Base-by-base conservation (phyloP, 2,888 invertebrate genomes). In the Unio delphinus region DNA sequence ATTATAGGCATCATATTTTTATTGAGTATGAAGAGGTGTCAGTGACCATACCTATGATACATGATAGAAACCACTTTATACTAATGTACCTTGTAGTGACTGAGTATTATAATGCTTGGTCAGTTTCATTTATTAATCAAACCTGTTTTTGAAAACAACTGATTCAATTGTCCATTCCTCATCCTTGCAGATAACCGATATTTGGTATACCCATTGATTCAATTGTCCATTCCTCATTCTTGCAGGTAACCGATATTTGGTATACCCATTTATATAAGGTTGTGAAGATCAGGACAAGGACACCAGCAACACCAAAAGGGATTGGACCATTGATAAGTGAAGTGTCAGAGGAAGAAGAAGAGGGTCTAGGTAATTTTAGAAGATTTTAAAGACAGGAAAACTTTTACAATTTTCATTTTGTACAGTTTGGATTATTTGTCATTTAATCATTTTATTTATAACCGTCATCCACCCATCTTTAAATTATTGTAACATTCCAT, bases 131-230 rank as follows among this genome's bases (percentile, higher is more conserved):
- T 18, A 60, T 59, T 20, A n/a, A 26, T n/a, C 28, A 59, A 20
- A n/a, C 45, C 3, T 65, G 3, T 6, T 30, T 63, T 56, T 57
- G 23, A 17, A 57, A 63, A 56, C 11, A 45, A 3, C 11, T 45
- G 45, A 15, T 11, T 23, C 30, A 45, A 45, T 45, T 45, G 45
- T 45, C 45, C 45, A 45, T 15, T 11, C 45, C 11, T 45, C 15
- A 63, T 56, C 54, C 60, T 70, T 74, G 4, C 78, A 89, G 89
- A 89, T 89, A 7, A 86, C 87, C 60, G 81, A 86, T 65, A 89
- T 89, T 56, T 90, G 90, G 90, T 84, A 88, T 65, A 79, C 80
- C 34, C 85, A 89, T 76, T 76, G 23, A 23, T 23, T 23, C 23
- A 23, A 23, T 23, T 23, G 23, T 23, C 23, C 23, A 23, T 23